Percentiles rank a stretch among this genome's conserved stretches.
Conservation (phyloP, 2,888 invertebrate genomes). For the Drosophila ustulata region DNA sequence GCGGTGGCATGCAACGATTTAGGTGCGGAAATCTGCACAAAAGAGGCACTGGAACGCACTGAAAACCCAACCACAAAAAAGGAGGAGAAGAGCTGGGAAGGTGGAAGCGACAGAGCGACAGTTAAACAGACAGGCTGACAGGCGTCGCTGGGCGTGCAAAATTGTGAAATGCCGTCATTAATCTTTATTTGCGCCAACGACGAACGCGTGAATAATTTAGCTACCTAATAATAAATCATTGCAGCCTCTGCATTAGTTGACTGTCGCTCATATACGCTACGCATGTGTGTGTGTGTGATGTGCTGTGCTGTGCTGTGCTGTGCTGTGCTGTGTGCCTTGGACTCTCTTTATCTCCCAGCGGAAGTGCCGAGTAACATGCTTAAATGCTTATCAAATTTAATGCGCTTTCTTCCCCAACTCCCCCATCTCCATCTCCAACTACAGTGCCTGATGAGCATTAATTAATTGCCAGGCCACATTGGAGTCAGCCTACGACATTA, state of each 20-base stretch:
- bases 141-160: slow-evolving; percentile 70
- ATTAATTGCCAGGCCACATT: slow-evolving; percentile 72
- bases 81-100: neutral
- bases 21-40: slow-evolving; percentile 72
- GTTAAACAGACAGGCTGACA: slow-evolving; percentile 75
- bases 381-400: slow-evolving; percentile 79
- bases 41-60: slow-evolving; percentile 33
- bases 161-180: slow-evolving; percentile 75
- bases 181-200: slow-evolving; percentile 77
- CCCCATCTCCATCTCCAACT: neutral
- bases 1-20: slow-evolving; percentile 40
- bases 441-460: slow-evolving; percentile 73
- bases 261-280: slow-evolving; percentile 54
- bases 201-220: slow-evolving; percentile 81
- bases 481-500: slow-evolving; percentile 26
- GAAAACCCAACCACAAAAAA: slow-evolving; percentile 50
- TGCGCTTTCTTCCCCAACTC: slow-evolving; percentile 45
- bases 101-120: slow-evolving; percentile 36
- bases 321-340: slow-evolving; percentile 5
- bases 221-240: slow-evolving; percentile 81
- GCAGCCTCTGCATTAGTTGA: slow-evolving; percentile 77
- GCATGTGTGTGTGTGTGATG: slow-evolving; percentile 7
- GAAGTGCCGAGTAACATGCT: slow-evolving; percentile 79
- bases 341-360: slow-evolving; percentile 54
- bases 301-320: neutral